phyloP scores from a whole-genome alignment of 2,797 vertebrate species.

The Leucoraja ocellata region DNA sequence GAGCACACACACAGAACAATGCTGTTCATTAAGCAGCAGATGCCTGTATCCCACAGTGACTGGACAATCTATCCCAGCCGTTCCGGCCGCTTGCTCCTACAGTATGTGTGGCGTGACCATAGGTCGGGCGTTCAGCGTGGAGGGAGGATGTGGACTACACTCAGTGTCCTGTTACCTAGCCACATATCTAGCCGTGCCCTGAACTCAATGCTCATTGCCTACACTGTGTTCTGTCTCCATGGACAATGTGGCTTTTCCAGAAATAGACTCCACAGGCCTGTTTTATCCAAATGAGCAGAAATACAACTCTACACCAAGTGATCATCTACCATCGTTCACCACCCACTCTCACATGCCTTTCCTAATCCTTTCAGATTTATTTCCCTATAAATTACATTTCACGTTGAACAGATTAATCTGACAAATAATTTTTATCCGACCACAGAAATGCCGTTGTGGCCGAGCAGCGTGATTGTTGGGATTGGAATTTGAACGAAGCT shows the following conservation, averaged over 20 bases:
- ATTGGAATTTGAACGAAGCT: not conserved
- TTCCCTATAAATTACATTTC: constrained; percentile 12
- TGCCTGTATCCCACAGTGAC: no score
- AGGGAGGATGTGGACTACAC: no score
- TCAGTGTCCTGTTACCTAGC: no score
- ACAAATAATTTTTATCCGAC: not conserved
- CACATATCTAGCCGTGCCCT: no score
- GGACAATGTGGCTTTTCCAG: no score
- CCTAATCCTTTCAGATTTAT: not conserved
- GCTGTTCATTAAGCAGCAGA: no score
- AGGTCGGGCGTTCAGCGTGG: no score
- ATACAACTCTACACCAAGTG: not conserved
- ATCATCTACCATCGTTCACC: not conserved
- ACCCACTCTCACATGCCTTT: not conserved
- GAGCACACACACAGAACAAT: no score
- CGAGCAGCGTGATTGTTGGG: not conserved
- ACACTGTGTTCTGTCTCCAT: not conserved
- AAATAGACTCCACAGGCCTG: no score
- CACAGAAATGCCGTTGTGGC: not conserved
- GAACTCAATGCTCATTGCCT: not conserved
- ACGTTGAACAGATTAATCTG: not conserved
- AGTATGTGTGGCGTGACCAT: no score
- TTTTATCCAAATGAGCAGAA: not conserved
- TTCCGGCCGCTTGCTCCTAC: no score
- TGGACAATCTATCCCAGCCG: no score